Evolutionary conservation across 2,113 vertebrate species (phyloP), one percentile per base, ranked within the genome.

Genomic region (Seriola aureovittata): DNA sequence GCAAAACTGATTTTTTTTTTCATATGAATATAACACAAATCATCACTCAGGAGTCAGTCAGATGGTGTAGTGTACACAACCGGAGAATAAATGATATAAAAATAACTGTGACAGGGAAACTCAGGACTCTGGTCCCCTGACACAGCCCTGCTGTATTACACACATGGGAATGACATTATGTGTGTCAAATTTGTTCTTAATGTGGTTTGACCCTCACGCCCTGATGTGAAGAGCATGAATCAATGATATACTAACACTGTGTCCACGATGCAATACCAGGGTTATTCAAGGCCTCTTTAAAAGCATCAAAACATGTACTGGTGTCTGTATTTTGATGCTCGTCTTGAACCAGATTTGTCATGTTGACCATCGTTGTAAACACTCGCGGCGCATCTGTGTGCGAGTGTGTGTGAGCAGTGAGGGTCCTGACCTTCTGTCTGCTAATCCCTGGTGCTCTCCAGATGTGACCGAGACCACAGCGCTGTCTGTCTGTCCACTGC

Each of bases 371-470:
- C 71, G 1, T 19, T 71, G 74, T 71, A 72, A 84, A 84, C 84
- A 82, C 57, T 58, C 6, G 25, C 52, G 40, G 48, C 64, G 54
- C 1, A 11, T 63, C 3, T 55, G 46, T 65, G 63, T 69, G 42
- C 52, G 76, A 58, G 60, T 55, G 72, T 3, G 76, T 65, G 63
- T 4, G 59, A 17, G 42, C 46, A 73, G 65, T 4, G 3, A 62
- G 57, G 60, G 77, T 85, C 71, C 54, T 25, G 81, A 86, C 71
- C 55, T 78, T 0, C 0, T 50, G 66, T 78, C 71, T 71, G 78
- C n/a, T 89, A 86, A 85, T 89, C 82, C 5, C 5, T 25, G 57
- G 14, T 25, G 36, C 42, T 76, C 64, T 81, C 85, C 81, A 80
- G 63, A 85, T 84, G 84, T 75, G 74, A 72, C 0, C 4, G 32